Evolutionary conservation across 2,797 vertebrate genomes (phyloP), one percentile per base, ranked within the genome.

Genomic region (Mionectes olivaceus): DNA sequence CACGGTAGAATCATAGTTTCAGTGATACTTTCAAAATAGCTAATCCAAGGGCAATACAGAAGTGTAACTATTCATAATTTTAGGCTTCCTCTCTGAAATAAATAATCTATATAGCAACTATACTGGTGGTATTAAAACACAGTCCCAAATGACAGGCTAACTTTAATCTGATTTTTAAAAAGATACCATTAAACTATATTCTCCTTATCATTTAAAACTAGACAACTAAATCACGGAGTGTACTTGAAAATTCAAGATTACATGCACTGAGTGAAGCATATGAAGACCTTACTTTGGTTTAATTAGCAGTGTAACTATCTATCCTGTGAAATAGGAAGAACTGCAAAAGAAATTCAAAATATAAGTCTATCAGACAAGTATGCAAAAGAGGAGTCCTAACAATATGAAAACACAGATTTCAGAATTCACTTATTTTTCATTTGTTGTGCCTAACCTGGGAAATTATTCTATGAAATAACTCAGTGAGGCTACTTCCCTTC

Each of bases 11-110:
- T 67, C 67, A 91, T 41, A 30, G 46, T 93, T 88, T 86, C 90
- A 90, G 83, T 53, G 74, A 93, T 70, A 87, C 70, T 84, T 84
- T 39, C 44, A 61, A 76, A 85, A 76, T 79, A 90, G 75, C 41
- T 61, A 93, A 52, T 49, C 35, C 70, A 89, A 83, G 32, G 28
- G 37, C 68, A 89, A 67, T 64, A 92, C 13, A 64, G 19, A 53
- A 83, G 35, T 65, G 19, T 37, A 85, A 53, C 32, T 56, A 24
- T 53, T 87, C 23, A 19, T 55, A 71, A 61, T 82, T 55, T 69
- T 55, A 32, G 39, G 12, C 19, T 68, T 14, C 28, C 41, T 74
- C 8, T 77, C 44, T 90, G 64, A 76, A 73, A 81, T 35, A 86
- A 73, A 89, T 64, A 25, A 81, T 50, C 35, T 78, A 65, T 13